Base-by-base conservation (phyloP, 2,113 vertebrate genomes). In the Osmerus eperlanus region DNA sequence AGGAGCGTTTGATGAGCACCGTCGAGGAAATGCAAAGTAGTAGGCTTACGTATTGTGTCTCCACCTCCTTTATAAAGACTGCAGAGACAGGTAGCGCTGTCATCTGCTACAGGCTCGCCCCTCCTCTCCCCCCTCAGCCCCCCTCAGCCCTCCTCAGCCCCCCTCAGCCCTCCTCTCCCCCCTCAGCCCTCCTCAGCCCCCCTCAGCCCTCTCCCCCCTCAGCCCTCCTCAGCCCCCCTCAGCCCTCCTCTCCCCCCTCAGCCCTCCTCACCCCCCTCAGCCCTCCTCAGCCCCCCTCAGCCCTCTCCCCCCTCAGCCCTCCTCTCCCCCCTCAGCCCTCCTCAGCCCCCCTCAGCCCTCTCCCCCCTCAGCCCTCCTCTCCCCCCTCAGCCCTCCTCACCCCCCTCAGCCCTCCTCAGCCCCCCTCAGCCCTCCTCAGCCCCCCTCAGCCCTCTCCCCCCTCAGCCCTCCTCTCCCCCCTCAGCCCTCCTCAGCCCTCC, bases 351-450 rank as follows among this genome's bases (percentile, higher is more conserved):
- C 70, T 81, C 77, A 81, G 76, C 78, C 71, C 61, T 78, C n/a
- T n/a, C n/a, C n/a, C n/a, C n/a, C n/a, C n/a, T n/a, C n/a, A n/a
- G n/a, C n/a, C n/a, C n/a, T n/a, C n/a, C n/a, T n/a, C n/a, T n/a
- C n/a, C n/a, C n/a, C n/a, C 52, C 56, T 23, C 23, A 1, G n/a
- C 23, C 23, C 23, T 1, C 23, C 23, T 58, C 53, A n/a, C 54
- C 14, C 55, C 41, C 32, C 21, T n/a, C n/a, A n/a, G n/a, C n/a
- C n/a, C n/a, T n/a, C 76, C 68, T 67, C 58, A 6, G n/a, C 81
- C 83, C 58, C 74, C 76, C 70, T 81, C 77, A 81, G 76, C 78
- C 71, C 61, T 76, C n/a, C n/a, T n/a, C n/a, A n/a, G n/a, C n/a
- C n/a, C n/a, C n/a, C n/a, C n/a, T n/a, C n/a, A n/a, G n/a, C n/a